Evolutionary conservation across 2,113 vertebrate genomes (phyloP).

Genomic region (Cricetomys ansorgei): DNA sequence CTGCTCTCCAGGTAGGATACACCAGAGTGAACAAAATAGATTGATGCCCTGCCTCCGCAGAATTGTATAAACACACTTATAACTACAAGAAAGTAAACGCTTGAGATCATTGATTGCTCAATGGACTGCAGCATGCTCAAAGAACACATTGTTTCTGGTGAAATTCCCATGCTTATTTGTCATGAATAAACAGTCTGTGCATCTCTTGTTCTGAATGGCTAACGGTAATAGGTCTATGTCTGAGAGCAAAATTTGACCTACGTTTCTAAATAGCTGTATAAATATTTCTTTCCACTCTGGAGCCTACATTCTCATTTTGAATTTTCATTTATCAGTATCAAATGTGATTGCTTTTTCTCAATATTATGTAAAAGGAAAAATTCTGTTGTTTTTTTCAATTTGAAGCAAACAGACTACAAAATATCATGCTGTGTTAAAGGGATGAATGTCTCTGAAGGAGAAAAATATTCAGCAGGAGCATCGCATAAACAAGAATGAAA

Average conservation of each 20-base stretch:
- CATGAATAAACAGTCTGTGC: constrained; percentile 48
- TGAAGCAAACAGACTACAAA: constrained; percentile 62
- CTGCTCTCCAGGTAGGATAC: neutral
- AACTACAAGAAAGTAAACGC: neutral
- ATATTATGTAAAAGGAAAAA: constrained; percentile 63
- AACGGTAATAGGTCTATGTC: constrained; percentile 41
- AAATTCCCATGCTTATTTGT: constrained; percentile 51
- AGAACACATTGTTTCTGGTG: constrained; percentile 42
- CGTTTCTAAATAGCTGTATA: constrained; percentile 54
- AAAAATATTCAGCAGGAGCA: constrained; percentile 64
- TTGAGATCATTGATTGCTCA: constrained; percentile 37
- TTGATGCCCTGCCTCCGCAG: neutral
- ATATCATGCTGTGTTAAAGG: constrained; percentile 64
- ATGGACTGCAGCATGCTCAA: constrained; percentile 18
- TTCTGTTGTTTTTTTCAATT: constrained; percentile 60
- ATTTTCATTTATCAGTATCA: constrained; percentile 70
- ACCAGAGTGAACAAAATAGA: neutral
- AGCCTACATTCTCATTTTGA: constrained; percentile 59
- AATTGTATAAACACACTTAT: neutral
- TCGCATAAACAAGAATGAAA: constrained; percentile 67
- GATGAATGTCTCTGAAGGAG: constrained; percentile 33
- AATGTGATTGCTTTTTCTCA: constrained; percentile 64
- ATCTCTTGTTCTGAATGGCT: constrained; percentile 48
- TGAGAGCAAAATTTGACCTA: constrained; percentile 48
- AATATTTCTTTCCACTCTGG: constrained; percentile 49